A percentile compares a stretch with the other conserved stretches of the same genome.
phyloP scores from a whole-genome alignment of 2,797 vertebrate genomes.

The Enteromius viviparus region DNA sequence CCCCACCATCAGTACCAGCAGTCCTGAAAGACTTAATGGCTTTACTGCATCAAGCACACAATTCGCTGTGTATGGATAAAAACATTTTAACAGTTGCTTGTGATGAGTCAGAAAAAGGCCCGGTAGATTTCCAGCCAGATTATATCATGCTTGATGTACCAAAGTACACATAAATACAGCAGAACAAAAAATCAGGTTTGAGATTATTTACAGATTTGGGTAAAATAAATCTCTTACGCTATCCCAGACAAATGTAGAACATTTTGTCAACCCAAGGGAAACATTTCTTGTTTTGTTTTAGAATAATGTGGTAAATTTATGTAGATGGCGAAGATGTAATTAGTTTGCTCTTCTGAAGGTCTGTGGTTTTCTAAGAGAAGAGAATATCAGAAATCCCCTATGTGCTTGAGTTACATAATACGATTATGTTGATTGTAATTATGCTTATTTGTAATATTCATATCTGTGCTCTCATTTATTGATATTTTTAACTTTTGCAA shows the following conservation, averaged over 20 bases:
- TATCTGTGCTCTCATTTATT: not conserved
- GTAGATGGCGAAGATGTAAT: not conserved
- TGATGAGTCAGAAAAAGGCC: not conserved
- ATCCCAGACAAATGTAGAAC: not conserved
- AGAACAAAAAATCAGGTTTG: not conserved
- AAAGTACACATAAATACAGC: not conserved
- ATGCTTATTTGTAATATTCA: not conserved
- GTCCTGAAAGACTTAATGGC: conserved; percentile 37
- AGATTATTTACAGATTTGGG: not conserved
- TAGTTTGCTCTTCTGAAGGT: not conserved
- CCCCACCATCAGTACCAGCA: conserved; percentile 20
- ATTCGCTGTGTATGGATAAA: not conserved
- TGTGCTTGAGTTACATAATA: conserved; percentile 10
- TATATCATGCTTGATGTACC: not conserved
- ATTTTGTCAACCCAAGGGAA: not conserved
- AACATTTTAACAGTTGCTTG: not conserved
- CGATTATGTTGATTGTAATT: not conserved
- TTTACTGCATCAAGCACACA: conserved; percentile 16
- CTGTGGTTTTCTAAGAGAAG: not conserved
- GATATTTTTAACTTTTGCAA: not conserved
- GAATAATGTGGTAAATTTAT: not conserved
- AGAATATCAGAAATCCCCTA: not conserved
- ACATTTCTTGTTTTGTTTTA: not conserved
- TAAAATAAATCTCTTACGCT: not conserved
- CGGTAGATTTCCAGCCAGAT: not conserved